Conservation (phyloP, 2,888 invertebrate species). For the Elaeidobius kamerunicus region DNA sequence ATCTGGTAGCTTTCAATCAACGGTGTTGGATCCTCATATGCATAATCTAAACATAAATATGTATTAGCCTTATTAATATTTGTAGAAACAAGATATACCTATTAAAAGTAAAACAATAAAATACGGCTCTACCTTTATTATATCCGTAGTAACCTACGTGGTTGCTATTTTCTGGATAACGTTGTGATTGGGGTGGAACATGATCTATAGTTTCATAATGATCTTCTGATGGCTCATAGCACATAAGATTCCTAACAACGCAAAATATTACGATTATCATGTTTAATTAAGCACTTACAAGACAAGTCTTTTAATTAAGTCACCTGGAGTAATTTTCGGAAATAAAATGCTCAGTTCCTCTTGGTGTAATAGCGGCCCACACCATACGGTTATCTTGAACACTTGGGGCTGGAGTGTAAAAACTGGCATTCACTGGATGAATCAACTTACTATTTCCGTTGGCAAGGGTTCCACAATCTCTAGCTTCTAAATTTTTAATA, state of each 20-base stretch:
- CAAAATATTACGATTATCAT: too few relatives aligned
- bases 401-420: slow-evolving; percentile 41
- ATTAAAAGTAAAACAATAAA: too few relatives aligned
- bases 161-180: slow-evolving; percentile 7
- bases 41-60: slow-evolving; percentile 73
- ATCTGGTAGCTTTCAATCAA: slow-evolving; percentile 69
- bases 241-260: slow-evolving; percentile 47
- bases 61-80: too few relatives aligned
- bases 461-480: slow-evolving; percentile 47
- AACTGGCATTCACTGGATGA: slow-evolving; percentile 45
- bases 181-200: slow-evolving; percentile 8
- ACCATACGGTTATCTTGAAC: slow-evolving; percentile 48
- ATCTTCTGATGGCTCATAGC: slow-evolving; percentile 52
- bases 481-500: slow-evolving; percentile 49
- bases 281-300: neutral
- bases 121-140: slow-evolving; percentile 38
- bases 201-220: slow-evolving; percentile 69
- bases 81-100: too few relatives aligned
- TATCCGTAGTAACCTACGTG: slow-evolving; percentile 23
- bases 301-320: neutral
- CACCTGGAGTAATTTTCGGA: slow-evolving; percentile 60
- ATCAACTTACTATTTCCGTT: slow-evolving; percentile 49
- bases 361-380: slow-evolving; percentile 83
- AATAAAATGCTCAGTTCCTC: slow-evolving; percentile 76
- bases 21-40: slow-evolving; percentile 77